Conservation (phyloP, 30 jellyfish, hydroid and myxozoan species). For the Pseudorhiza aurosa region DNA sequence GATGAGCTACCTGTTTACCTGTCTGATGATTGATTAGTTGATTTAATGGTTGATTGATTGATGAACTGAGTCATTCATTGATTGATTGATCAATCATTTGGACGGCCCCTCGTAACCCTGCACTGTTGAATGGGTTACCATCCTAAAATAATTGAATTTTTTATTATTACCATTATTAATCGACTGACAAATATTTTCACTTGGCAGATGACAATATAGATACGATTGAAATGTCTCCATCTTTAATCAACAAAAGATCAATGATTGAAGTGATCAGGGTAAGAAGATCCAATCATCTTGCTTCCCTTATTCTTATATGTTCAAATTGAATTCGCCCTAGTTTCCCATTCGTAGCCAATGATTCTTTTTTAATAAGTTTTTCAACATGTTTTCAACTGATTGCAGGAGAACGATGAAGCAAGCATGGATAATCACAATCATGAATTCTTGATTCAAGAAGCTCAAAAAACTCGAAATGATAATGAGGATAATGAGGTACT, state of each 20-base stretch:
- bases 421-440: background rate
- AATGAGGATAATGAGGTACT: too few species aligned
- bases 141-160: too few species aligned
- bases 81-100: background rate
- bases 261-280: constrained; percentile 43
- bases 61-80: background rate
- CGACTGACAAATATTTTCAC: background rate
- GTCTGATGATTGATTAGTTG: background rate
- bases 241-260: background rate
- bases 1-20: background rate
- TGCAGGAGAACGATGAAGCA: background rate
- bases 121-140: too few species aligned
- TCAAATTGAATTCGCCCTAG: too few species aligned
- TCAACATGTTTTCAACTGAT: background rate
- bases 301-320: too few species aligned
- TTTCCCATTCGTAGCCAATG: too few species aligned
- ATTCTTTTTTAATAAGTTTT: too few species aligned
- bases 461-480: constrained; percentile 12
- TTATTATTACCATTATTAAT: too few species aligned
- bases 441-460: constrained; percentile 10
- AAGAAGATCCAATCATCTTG: background rate
- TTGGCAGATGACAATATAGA: constrained; percentile 42
- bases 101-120: too few species aligned
- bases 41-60: background rate
- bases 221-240: constrained; percentile 22